Conservation (phyloP, 2,888 invertebrate species). For the Hirudinaria manillensis region DNA sequence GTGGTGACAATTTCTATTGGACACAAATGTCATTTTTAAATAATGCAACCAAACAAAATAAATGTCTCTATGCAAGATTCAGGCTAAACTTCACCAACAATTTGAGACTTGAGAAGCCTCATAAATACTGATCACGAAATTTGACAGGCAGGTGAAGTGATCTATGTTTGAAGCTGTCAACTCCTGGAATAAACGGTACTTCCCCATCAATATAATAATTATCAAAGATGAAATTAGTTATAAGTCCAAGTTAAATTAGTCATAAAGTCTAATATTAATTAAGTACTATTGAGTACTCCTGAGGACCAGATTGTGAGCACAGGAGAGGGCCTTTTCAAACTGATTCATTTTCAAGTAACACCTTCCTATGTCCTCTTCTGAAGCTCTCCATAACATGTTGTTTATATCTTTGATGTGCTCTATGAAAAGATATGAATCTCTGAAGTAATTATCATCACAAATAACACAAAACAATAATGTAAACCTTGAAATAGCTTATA, state of each 20-base stretch:
- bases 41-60: too few species aligned
- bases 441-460: not conserved
- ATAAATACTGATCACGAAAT: not conserved
- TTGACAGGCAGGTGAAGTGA: not conserved
- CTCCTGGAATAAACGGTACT: not conserved
- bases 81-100: too few species aligned
- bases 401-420: not conserved
- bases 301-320: not conserved
- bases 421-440: not conserved
- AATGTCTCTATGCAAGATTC: too few species aligned
- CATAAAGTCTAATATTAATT: too few species aligned
- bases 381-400: not conserved
- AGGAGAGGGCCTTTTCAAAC: not conserved
- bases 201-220: too few species aligned
- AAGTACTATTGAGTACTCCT: too few species aligned
- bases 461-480: not conserved
- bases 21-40: too few species aligned
- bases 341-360: slow-evolving; percentile 6
- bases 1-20: too few species aligned
- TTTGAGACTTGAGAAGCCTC: not conserved
- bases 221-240: too few species aligned
- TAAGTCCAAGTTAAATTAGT: too few species aligned
- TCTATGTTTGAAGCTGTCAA: slow-evolving; percentile 2
- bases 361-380: not conserved
- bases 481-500: slow-evolving; percentile 1